Evolutionary conservation across 2,113 vertebrate species (phyloP), one percentile per base, ranked within the genome.

Genomic region (Mandrillus leucophaeus): DNA sequence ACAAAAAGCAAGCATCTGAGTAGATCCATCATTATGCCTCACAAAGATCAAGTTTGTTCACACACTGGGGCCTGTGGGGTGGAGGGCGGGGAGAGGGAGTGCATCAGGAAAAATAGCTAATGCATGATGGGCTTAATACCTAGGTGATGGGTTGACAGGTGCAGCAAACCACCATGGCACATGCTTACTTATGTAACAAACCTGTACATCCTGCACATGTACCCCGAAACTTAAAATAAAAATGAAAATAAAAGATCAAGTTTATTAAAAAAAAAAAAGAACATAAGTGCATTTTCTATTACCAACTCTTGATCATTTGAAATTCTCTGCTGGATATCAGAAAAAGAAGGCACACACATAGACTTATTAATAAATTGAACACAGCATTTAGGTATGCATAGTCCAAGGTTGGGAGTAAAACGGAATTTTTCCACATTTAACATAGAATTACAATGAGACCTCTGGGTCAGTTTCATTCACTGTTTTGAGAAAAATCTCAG

Each of bases 361-460:
- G n/a, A 40, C 1, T 40, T 92, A 66, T 82, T 61, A 61, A 78
- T 80, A 90, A 90, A 90, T 4, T 57, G 40, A 82, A 88, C 80
- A 59, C 1, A 75, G 5, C 57, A 50, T 78, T 76, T 81, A 92
- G 25, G 20, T 12, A 32, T 75, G 3, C 32, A 50, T 1, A 30
- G 12, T 25, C 11, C 75, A 50, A 93, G 0, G 10, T 30, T 83
- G 35, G 14, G 61, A 80, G 25, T 81, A 89, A 97, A 83, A 90
- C 5, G 43, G 43, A 93, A 35, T 76, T 93, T 96, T 84, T 76
- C 27, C 79, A 72, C 61, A 78, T 79, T 88, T 90, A 61, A 68
- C 57, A 43, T 73, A 38, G 30, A 96, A 92, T 93, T 78, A 38
- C 32, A 94, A 48, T 79, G 73, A 97, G 66, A 70, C 13, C 35